Conservation (phyloP, 2,797 vertebrate species). For the Cyclopterus lumpus region DNA sequence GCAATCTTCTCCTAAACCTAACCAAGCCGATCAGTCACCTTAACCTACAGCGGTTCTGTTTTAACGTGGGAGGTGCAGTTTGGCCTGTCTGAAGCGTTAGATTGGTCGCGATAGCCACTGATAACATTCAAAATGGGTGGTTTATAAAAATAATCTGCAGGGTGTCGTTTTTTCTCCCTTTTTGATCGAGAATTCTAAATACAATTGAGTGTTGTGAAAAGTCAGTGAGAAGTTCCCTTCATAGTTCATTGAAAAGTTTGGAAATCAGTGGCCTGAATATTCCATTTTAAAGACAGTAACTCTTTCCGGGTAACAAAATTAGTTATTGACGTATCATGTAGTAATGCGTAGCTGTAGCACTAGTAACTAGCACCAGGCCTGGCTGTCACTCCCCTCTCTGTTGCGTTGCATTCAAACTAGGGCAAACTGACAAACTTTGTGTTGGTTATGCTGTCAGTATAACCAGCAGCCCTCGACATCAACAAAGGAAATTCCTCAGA, state of each 20-base stretch:
- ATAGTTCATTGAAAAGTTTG: neutral
- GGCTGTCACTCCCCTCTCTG: slow-evolving; percentile 32
- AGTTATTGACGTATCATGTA: neutral
- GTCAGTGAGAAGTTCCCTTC: neutral
- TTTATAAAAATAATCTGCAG: slow-evolving; percentile 1
- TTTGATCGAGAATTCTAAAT: neutral
- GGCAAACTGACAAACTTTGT: slow-evolving; percentile 51
- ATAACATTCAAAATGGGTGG: neutral
- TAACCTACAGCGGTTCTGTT: neutral
- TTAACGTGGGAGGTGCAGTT: neutral
- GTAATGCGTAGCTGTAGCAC: slow-evolving; percentile 12
- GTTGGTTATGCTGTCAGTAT: slow-evolving; percentile 47
- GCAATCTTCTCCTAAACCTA: neutral
- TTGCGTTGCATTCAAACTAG: slow-evolving; percentile 50
- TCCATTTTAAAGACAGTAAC: neutral
- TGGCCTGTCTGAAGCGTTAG: neutral
- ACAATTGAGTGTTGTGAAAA: neutral
- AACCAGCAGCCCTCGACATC: slow-evolving; percentile 38
- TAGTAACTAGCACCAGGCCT: neutral
- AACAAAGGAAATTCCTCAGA: slow-evolving; percentile 47
- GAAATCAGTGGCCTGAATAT: neutral
- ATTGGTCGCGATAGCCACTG: neutral
- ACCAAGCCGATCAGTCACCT: neutral
- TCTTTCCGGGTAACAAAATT: neutral
- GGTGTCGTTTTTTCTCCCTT: neutral